Evolutionary conservation across 2,797 vertebrate genomes (phyloP).

Genomic region (Lacerta agilis): DNA sequence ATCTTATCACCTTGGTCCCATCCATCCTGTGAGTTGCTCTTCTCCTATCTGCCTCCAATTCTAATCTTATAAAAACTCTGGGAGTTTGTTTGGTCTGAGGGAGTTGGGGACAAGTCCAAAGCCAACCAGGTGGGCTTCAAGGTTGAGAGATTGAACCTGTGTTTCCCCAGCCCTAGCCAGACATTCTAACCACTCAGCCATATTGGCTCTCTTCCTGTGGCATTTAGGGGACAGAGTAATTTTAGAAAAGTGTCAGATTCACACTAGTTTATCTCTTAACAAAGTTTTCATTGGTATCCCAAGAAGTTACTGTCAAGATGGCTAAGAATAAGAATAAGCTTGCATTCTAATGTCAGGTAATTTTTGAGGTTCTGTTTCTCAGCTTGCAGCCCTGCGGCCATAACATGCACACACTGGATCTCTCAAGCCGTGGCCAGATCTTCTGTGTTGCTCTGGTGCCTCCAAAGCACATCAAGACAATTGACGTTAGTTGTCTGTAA

Average conservation of each 20-base stretch:
- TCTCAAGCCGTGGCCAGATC: background rate
- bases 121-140: background rate
- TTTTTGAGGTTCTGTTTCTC: background rate
- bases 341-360: background rate
- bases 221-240: background rate
- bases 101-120: background rate
- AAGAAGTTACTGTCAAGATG: background rate
- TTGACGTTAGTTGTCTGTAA: background rate
- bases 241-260: background rate
- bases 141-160: background rate
- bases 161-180: background rate
- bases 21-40: background rate
- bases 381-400: background rate
- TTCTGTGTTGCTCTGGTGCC: background rate
- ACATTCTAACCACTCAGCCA: background rate
- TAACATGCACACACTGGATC: background rate
- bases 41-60: too few species aligned
- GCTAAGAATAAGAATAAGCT: background rate
- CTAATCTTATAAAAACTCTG: background rate
- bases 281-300: background rate
- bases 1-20: background rate
- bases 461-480: background rate
- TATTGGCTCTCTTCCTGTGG: background rate
- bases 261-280: background rate
- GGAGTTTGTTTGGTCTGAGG: background rate